Percentiles rank a stretch among this genome's conserved stretches.
phyloP scores from a whole-genome alignment of 2,888 invertebrate species.

The Tholera decimalis region DNA sequence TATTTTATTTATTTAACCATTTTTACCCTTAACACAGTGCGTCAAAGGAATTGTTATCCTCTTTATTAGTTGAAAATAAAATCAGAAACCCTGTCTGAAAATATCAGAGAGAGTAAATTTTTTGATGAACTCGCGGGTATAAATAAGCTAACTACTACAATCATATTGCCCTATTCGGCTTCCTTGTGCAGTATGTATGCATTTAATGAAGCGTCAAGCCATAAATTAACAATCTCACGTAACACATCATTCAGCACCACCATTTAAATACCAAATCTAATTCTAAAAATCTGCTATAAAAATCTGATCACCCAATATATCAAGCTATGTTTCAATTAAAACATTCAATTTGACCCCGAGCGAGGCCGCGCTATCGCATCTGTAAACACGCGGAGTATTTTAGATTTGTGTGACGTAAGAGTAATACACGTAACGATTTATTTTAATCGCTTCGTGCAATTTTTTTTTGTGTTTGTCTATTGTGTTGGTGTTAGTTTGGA shows the following conservation, averaged over 20 bases:
- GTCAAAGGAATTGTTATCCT: background rate
- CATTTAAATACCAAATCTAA: constrained; percentile 16
- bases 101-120: too few relatives aligned
- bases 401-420: constrained; percentile 60
- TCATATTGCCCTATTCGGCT: too few relatives aligned
- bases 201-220: background rate
- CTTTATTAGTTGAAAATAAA: background rate
- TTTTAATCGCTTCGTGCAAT: constrained; percentile 23
- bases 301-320: constrained; percentile 24
- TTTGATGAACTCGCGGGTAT: too few relatives aligned
- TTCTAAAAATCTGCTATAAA: constrained; percentile 33
- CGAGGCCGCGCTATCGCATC: constrained; percentile 61
- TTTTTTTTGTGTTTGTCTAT: constrained; percentile 28
- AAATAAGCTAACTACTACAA: too few relatives aligned
- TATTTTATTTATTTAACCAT: too few relatives aligned
- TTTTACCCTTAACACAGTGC: too few relatives aligned
- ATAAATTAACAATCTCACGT: background rate
- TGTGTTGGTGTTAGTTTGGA: background rate
- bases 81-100: too few relatives aligned
- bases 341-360: constrained; percentile 47
- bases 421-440: constrained; percentile 28
- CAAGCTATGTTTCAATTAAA: constrained; percentile 40
- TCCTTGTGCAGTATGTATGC: too few relatives aligned
- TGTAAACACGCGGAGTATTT: constrained; percentile 69
- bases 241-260: background rate